phyloP scores from a whole-genome alignment of 2,113 vertebrate species.

The Recurvirostra avosetta region DNA sequence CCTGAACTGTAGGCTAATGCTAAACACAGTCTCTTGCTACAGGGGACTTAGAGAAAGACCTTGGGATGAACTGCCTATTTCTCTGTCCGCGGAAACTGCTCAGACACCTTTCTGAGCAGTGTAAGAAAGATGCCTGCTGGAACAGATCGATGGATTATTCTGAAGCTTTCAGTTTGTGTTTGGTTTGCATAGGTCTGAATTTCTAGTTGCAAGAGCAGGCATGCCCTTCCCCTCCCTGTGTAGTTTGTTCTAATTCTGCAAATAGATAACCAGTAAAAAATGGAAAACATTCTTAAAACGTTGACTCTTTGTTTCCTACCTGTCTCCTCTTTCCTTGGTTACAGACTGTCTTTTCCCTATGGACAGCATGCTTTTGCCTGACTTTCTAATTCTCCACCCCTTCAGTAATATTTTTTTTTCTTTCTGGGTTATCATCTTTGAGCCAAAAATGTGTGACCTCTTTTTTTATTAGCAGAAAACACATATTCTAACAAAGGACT shows the following conservation, averaged over 20 bases:
- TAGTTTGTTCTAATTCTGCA: not conserved
- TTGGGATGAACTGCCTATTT: not conserved
- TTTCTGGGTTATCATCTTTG: not conserved
- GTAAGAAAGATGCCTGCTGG: not conserved
- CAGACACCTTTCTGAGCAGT: not conserved
- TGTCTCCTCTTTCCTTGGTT: not conserved
- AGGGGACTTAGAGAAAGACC: not conserved
- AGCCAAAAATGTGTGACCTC: not conserved
- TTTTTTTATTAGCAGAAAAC: conserved; percentile 12
- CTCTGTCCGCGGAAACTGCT: not conserved
- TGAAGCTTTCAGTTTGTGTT: not conserved
- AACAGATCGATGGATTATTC: not conserved
- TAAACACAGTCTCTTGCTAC: not conserved
- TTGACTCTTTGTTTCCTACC: not conserved
- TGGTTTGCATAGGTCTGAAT: not conserved
- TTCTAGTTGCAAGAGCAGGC: not conserved
- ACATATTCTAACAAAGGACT: conserved; percentile 41
- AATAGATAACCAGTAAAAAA: not conserved
- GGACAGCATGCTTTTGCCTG: not conserved
- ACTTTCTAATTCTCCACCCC: not conserved
- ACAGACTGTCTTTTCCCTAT: not conserved
- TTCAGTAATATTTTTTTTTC: not conserved
- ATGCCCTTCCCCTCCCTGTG: not conserved
- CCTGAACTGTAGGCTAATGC: not conserved
- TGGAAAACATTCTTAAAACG: not conserved